phyloP scores from a whole-genome alignment of 2,888 invertebrate genomes.

The Paralinhomoeus sp. region DNA sequence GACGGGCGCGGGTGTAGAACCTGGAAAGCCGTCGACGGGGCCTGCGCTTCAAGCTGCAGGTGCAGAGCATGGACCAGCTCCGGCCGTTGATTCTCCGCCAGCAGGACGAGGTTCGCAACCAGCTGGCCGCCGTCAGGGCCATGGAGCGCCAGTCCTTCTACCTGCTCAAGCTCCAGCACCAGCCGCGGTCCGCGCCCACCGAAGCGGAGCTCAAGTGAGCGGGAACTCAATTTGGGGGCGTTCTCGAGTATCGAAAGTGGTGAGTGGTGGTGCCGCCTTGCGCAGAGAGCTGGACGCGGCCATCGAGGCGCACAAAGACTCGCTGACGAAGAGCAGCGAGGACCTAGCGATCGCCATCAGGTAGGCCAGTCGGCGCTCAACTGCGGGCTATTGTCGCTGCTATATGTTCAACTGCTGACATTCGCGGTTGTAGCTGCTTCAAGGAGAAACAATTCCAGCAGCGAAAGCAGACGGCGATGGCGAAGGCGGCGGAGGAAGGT shows the following conservation, averaged over 20 bases:
- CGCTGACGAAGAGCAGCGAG: slow-evolving; percentile 61
- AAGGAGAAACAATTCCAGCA: slow-evolving; percentile 28
- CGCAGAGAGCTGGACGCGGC: slow-evolving; percentile 26
- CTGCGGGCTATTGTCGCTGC: too few species aligned
- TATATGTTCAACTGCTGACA: too few species aligned
- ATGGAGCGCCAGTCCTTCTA: neutral
- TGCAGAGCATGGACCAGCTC: slow-evolving; percentile 72
- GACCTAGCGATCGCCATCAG: slow-evolving; percentile 84
- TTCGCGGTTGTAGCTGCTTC: slow-evolving; percentile 22
- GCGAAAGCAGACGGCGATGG: slow-evolving; percentile 3
- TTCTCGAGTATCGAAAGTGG: too few species aligned
- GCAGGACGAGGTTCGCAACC: slow-evolving; percentile 38
- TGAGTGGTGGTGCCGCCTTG: neutral
- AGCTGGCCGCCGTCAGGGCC: neutral
- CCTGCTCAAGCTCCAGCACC: neutral
- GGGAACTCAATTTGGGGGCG: too few species aligned
- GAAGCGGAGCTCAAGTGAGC: too few species aligned
- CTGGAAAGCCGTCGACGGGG: slow-evolving; percentile 51
- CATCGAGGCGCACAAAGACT: slow-evolving; percentile 69
- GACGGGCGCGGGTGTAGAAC: too few species aligned
- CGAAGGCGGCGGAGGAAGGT: slow-evolving; percentile 14
- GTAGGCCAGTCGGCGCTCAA: too few species aligned
- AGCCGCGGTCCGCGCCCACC: too few species aligned
- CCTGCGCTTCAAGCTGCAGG: slow-evolving; percentile 76
- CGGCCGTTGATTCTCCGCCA: slow-evolving; percentile 51